Base-by-base conservation (phyloP, 1,140 invertebrate genomes). In the Apis laboriosa region DNA sequence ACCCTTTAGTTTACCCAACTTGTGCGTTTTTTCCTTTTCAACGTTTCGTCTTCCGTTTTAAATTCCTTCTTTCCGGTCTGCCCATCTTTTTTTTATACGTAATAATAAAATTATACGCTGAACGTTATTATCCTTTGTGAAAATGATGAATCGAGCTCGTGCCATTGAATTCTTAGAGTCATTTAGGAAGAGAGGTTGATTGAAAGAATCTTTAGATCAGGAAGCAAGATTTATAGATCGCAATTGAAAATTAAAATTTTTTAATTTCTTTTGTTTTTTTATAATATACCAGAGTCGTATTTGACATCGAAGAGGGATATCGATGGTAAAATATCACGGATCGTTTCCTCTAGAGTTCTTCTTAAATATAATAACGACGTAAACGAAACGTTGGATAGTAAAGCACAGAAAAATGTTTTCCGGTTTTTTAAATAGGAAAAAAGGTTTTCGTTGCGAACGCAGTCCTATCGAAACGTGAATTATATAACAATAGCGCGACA, bases 21-120 rank as follows among this genome's bases (percentile, higher is more conserved):
- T 81, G 83, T 85, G 77, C 76, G 80, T 89, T 89, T 43, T 43
- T 43, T 89, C 78, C 78, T 61, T 79, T 21, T 60, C 60, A 56
- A 21, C 67, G 67, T 55, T 55, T 19, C 64, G 56, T 71, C 67
- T 71, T 82, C 24, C 72, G 13, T 19, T 19, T 19, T 56, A 51
- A 60, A 68, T 74, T 68, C 63, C 19, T 17, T 66, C 60, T 17
- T 56, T 79, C 68, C 1, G 28, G 55, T 53, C 21, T 8, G 24
- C 17, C 13, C 21, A 43, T 66, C 66, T 34, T n/a, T 76, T 24
- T n/a, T 11, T 13, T 8, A 7, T 4, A 43, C 51, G 43, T 7
- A 0, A 34, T 4, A 7, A 43, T 43, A 43, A 43, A 43, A 43
- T 43, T 43, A 43, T 43, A n/a, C 24, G 34, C 58, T 55, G 60